Evolutionary conservation across 2,113 vertebrate species (phyloP).

Genomic region (Poecile atricapillus): DNA sequence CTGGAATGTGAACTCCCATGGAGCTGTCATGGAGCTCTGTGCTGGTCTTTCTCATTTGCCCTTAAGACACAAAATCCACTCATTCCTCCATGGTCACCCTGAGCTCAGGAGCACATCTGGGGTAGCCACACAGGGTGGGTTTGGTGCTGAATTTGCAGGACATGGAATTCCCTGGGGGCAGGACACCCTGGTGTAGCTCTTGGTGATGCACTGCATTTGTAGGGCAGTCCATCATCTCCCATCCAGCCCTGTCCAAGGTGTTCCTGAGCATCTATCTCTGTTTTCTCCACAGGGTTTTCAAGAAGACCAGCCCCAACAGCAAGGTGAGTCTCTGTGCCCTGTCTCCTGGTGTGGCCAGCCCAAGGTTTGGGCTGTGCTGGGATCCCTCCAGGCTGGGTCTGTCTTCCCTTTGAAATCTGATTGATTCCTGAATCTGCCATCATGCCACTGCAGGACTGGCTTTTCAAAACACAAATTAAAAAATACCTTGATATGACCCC

Average conservation of each 20-base stretch:
- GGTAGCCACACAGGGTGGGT: not conserved
- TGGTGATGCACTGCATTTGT: not conserved
- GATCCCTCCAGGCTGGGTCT: not conserved
- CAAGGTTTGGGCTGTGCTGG: not conserved
- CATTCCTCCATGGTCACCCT: not conserved
- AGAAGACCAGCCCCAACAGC: constrained; percentile 84
- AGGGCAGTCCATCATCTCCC: not conserved
- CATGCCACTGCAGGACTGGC: fast-evolving
- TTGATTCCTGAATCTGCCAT: not conserved
- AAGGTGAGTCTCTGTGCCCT: constrained; percentile 70
- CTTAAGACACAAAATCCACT: not conserved
- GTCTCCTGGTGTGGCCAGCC: not conserved
- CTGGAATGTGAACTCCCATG: not conserved
- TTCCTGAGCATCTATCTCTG: not conserved
- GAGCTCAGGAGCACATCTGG: not conserved
- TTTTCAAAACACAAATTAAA: not conserved
- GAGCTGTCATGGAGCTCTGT: not conserved
- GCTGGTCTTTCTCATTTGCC: not conserved
- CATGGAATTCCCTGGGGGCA: not conserved
- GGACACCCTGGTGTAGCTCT: fast-evolving
- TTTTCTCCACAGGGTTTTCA: constrained; percentile 78
- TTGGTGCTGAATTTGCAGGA: not conserved
- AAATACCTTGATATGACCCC: too few relatives aligned
- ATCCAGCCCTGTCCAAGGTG: not conserved
- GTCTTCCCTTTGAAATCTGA: not conserved